Percentiles rank a stretch among this genome's conserved stretches.
phyloP scores from a whole-genome alignment of 92 coral and sea anemone species.

The Epizoanthus rinbou region DNA sequence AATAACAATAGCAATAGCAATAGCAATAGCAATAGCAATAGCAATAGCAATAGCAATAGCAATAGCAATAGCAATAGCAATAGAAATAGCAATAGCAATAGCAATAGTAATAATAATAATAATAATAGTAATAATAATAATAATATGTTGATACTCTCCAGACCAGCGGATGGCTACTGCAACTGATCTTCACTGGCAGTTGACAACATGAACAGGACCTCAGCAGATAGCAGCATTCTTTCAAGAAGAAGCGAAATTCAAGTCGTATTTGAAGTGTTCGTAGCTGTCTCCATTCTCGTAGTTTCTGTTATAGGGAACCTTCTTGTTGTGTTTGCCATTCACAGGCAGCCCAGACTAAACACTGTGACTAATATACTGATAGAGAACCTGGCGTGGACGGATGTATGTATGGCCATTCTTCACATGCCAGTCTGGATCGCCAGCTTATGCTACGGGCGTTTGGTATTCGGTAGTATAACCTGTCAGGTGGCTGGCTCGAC shows the following conservation, averaged over 20 bases:
- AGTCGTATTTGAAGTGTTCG: constrained; percentile 57
- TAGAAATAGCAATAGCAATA: too few species aligned
- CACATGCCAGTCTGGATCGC: constrained; percentile 84
- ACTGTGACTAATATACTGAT: constrained; percentile 73
- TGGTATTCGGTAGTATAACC: constrained; percentile 53
- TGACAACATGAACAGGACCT: constrained; percentile 13
- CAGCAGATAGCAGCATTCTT: constrained; percentile 10
- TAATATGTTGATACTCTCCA: too few species aligned
- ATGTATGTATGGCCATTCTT: constrained; percentile 69
- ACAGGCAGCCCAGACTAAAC: constrained; percentile 61
- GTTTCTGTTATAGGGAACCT: constrained; percentile 59
- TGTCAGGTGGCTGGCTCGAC: constrained; percentile 63
- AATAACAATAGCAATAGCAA: too few species aligned
- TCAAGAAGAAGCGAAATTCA: constrained; percentile 53
- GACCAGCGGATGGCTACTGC: too few species aligned
- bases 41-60: too few species aligned
- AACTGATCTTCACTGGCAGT: not conserved
- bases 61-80: too few species aligned
- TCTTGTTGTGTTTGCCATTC: constrained; percentile 70
- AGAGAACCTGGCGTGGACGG: constrained; percentile 77
- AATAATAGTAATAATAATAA: too few species aligned
- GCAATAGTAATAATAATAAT: too few species aligned
- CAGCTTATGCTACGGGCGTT: constrained; percentile 61
- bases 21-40: too few species aligned
- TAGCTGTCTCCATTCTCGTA: constrained; percentile 48